Evolutionary conservation across 2,888 invertebrate genomes (phyloP).

Genomic region (Parasteatoda lunata): DNA sequence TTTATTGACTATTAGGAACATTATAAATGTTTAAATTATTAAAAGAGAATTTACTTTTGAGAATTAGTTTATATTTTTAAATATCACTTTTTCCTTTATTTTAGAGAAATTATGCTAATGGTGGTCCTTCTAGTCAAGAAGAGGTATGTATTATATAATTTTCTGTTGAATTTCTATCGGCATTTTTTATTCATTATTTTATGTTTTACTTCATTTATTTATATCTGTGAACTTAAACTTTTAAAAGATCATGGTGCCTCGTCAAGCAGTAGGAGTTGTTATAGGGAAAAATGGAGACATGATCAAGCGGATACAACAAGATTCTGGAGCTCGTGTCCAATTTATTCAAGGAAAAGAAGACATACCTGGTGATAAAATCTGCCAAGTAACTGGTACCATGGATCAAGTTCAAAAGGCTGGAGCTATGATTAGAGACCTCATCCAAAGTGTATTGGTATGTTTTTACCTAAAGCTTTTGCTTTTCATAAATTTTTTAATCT

Average conservation of each 20-base stretch:
- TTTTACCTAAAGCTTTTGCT: background rate
- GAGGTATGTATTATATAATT: constrained; percentile 16
- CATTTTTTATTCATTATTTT: background rate
- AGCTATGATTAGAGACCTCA: constrained; percentile 90
- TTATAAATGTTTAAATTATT: too few species aligned
- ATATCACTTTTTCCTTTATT: constrained; percentile 5
- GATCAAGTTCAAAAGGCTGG: constrained; percentile 84
- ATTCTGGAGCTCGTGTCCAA: constrained; percentile 91
- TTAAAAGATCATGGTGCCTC: constrained; percentile 85
- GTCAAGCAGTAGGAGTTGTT: constrained; percentile 95
- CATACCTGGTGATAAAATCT: constrained; percentile 90
- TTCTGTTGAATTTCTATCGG: background rate
- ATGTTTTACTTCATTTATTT: background rate
- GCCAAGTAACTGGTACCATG: constrained; percentile 87
- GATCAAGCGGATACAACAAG: constrained; percentile 96
- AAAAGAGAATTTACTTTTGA: too few species aligned
- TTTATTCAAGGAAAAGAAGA: constrained; percentile 83
- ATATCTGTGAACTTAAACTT: background rate
- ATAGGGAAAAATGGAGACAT: constrained; percentile 98
- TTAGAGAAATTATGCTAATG: constrained; percentile 50
- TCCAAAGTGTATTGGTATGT: constrained; percentile 87
- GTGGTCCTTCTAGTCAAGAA: constrained; percentile 42
- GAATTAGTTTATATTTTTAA: too few species aligned
- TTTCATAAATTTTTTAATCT: background rate
- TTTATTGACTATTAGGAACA: too few species aligned